These are phyloP conservation scores for Spodoptera exigua DNA, from an alignment of 2,888 invertebrate species.

Conservation along the genomic window DNA sequence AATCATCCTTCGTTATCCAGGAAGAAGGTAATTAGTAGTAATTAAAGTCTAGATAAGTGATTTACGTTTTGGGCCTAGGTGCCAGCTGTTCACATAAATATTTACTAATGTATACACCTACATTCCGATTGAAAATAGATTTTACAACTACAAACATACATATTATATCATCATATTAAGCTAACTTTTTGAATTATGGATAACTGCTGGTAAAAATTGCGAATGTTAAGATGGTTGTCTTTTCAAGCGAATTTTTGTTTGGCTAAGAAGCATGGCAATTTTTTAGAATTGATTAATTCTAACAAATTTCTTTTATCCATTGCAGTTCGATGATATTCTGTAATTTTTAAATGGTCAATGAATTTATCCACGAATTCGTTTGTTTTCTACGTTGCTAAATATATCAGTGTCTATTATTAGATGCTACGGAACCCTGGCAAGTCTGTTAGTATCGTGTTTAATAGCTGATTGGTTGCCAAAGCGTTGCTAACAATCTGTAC, in stretches of 20 bases:
- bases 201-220: slow-evolving; percentile 1
- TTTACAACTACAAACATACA: background rate
- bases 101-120: slow-evolving; percentile 6
- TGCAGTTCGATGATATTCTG: background rate
- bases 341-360: slow-evolving; percentile 11
- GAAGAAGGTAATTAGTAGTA: slow-evolving; percentile 23
- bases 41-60: slow-evolving; percentile 22
- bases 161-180: background rate
- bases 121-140: slow-evolving; percentile 12
- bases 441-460: slow-evolving; percentile 55
- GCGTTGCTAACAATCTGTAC: slow-evolving; percentile 50
- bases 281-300: background rate
- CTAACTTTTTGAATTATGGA: background rate
- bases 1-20: slow-evolving; percentile 21
- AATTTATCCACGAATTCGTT: slow-evolving; percentile 31
- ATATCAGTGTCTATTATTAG: slow-evolving; percentile 63
- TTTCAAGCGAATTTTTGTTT: slow-evolving; percentile 4
- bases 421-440: slow-evolving; percentile 63
- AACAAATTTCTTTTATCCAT: background rate
- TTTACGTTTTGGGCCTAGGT: slow-evolving; percentile 10
- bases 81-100: slow-evolving; percentile 13
- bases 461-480: slow-evolving; percentile 71
- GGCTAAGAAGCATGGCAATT: slow-evolving; percentile 9
- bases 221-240: slow-evolving; percentile 10
- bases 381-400: slow-evolving; percentile 59